Evolutionary conservation across 2,797 vertebrate genomes (phyloP), one percentile per base, ranked within the genome.

Genomic region (Ambastaia sidthimunki): DNA sequence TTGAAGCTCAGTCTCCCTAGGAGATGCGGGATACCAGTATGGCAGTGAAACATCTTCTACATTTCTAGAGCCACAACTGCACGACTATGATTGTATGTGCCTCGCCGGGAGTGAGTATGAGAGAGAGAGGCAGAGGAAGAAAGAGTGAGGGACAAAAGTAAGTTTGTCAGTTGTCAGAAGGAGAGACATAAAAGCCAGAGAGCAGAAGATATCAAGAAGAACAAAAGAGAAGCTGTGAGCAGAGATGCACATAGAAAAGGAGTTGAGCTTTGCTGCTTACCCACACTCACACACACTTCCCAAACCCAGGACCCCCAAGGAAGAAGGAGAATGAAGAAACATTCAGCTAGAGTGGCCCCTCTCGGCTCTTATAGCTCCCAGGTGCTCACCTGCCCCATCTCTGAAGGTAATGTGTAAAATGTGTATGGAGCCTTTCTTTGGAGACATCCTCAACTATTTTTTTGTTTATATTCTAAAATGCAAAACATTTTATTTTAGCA

Each of bases 331-430:
- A 95, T 95, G 94, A 95, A 94, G 93, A 94, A 95, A 87, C 94
- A 94, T 86, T 94, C 93, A 52, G 93, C 94, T 87, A 91, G 93
- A 89, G 94, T 94, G 89, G 93, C 92, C 91, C 94, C 93, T 82
- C 93, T 94, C 89, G 93, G 92, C 90, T 94, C 94, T 18, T 94
- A 94, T 92, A 94, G 93, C 91, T 90, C 93, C 88, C 93, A 94
- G 91, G 93, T 94, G 87, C 92, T 94, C 23, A 94, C 93, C 91
- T 93, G 93, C 86, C 90, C 93, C 88, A 86, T 91, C 90, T 93
- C 94, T 84, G 93, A 94, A 94, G 94, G 94, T 95, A 69, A 19
- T 44, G 19, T 67, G 54, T 34, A 13, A 47, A n/a, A n/a, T 41
- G 65, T 59, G 52, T 63, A 2, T n/a, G 15, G 7, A 31, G 31